Percentiles rank a stretch among this genome's conserved stretches.
Conservation (phyloP, 2,113 vertebrate genomes). For the Hydrochoerus hydrochaeris region DNA sequence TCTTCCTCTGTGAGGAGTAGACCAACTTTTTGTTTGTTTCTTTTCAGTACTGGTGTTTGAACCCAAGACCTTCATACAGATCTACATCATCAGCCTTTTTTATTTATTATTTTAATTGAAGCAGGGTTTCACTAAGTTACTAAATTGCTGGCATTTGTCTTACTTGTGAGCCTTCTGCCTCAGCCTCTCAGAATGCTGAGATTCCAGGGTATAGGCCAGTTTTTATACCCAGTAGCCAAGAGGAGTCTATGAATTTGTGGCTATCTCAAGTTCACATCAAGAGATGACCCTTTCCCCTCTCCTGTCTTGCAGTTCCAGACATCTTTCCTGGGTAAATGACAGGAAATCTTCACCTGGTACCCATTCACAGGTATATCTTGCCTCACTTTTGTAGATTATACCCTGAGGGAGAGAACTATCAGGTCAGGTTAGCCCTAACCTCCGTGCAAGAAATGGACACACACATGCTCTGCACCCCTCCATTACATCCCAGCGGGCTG, state of each 20-base stretch:
- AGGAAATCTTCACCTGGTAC: neutral
- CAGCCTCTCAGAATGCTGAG: too few species aligned
- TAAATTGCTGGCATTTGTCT: too few species aligned
- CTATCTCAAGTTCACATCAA: neutral
- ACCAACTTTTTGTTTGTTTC: too few species aligned
- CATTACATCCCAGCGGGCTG: too few species aligned
- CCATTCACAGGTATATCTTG: neutral
- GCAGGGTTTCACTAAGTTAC: too few species aligned
- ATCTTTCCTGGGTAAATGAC: conserved; percentile 19
- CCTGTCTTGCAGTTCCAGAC: neutral
- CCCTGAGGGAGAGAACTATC: too few species aligned
- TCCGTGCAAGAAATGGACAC: neutral
- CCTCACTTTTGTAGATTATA: neutral
- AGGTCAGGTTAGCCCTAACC: neutral
- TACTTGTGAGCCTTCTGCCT: too few species aligned
- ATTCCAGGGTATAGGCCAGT: neutral
- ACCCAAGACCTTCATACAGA: too few species aligned
- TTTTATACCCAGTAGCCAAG: neutral
- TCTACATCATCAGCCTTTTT: too few species aligned
- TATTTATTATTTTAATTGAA: too few species aligned
- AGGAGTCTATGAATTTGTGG: neutral
- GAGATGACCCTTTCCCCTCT: neutral
- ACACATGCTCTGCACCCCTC: too few species aligned
- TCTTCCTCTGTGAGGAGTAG: neutral
- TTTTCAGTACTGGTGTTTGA: too few species aligned